A percentile compares a stretch with the other conserved stretches of the same genome.
phyloP scores from a whole-genome alignment of 2,113 vertebrate genomes.

The Raja brachyura region DNA sequence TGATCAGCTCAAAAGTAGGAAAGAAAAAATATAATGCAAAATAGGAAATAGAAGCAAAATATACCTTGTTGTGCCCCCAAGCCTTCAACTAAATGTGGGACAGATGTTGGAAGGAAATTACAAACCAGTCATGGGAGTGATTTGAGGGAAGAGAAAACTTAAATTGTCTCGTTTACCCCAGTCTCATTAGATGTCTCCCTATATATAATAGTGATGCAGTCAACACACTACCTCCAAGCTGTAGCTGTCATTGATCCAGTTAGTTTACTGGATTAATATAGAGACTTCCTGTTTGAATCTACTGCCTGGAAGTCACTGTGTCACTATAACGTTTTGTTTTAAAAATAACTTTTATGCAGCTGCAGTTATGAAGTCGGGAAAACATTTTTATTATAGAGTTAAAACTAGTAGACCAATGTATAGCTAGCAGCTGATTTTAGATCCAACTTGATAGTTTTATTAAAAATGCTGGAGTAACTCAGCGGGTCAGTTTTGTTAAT shows the following conservation, averaged over 20 bases:
- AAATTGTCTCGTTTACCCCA: background rate
- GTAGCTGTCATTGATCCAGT: background rate
- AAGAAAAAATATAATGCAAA: background rate
- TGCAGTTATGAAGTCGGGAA: background rate
- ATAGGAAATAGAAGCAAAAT: background rate
- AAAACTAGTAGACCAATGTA: background rate
- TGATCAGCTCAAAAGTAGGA: background rate
- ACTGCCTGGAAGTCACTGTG: background rate
- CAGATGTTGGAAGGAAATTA: no score
- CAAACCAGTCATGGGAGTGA: no score
- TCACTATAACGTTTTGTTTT: background rate
- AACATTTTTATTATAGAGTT: background rate
- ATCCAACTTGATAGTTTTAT: background rate
- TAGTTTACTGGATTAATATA: background rate
- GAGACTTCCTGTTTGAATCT: background rate
- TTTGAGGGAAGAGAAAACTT: background rate
- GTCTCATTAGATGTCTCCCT: background rate
- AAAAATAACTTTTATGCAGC: background rate
- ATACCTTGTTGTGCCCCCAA: no score
- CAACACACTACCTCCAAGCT: background rate
- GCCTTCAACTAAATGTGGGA: no score
- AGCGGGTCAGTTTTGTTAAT: background rate
- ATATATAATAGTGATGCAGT: background rate
- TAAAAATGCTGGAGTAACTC: background rate
- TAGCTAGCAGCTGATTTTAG: background rate